phyloP scores from a whole-genome alignment of 2,113 vertebrate species.

The Circaetus gallicus region DNA sequence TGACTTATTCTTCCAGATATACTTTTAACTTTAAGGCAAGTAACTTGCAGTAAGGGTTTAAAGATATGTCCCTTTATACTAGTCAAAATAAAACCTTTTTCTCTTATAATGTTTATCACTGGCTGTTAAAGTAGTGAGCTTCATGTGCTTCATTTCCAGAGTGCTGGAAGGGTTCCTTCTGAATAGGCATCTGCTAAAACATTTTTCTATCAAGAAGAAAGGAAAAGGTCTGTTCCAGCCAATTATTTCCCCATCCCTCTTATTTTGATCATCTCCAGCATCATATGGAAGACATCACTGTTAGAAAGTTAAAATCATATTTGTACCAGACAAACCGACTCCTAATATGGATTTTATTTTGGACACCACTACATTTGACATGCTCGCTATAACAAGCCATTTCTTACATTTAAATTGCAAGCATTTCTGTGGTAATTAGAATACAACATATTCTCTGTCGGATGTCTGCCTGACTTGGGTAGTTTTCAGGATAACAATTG shows the following conservation, averaged over 20 bases:
- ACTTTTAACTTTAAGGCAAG: background rate
- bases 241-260: conserved; percentile 43
- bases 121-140: background rate
- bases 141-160: conserved; percentile 2
- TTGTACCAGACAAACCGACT: conserved; percentile 66
- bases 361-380: conserved; percentile 25
- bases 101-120: background rate
- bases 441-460: background rate
- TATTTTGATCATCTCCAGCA: conserved; percentile 42
- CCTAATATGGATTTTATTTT: conserved; percentile 59
- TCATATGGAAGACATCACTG: conserved; percentile 69
- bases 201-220: conserved; percentile 59
- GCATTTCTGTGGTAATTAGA: conserved; percentile 17
- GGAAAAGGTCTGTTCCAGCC: conserved; percentile 20
- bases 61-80: background rate
- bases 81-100: background rate
- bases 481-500: background rate
- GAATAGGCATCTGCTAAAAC: conserved; percentile 51
- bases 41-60: background rate
- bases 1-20: background rate
- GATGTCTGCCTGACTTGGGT: background rate
- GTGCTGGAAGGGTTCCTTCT: conserved; percentile 11
- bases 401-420: conserved; percentile 43
- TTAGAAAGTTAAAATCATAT: conserved; percentile 55
- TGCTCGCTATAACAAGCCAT: background rate